These are phyloP conservation scores for Amphiura filiformis DNA, from an alignment of 35 echinoderm and acorn worm genomes.

Conservation along the genomic window DNA sequence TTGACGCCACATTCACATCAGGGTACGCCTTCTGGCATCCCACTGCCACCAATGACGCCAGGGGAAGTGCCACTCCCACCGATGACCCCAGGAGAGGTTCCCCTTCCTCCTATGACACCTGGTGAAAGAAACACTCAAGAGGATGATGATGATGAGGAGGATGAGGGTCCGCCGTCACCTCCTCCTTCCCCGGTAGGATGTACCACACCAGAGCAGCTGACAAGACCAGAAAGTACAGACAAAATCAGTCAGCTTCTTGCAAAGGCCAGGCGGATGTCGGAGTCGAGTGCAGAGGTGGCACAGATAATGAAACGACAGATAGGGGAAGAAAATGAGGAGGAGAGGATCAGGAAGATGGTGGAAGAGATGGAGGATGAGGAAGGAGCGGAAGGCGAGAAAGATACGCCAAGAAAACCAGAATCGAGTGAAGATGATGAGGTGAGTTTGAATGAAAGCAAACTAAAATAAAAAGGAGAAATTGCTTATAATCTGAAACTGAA, in stretches of 20 bases:
- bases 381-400: conserved; percentile 26
- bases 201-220: conserved; percentile 20
- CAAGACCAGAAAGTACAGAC: conserved; percentile 23
- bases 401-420: not conserved
- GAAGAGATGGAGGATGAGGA: conserved; percentile 4
- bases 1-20: conserved; percentile 5
- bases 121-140: conserved; percentile 1
- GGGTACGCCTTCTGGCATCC: not conserved
- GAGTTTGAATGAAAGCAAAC: not conserved
- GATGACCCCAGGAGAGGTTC: not conserved
- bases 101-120: not conserved
- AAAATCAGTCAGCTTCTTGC: conserved; percentile 63
- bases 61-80: conserved; percentile 47
- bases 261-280: conserved; percentile 81
- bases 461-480: too few relatives aligned
- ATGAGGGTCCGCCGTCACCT: conserved; percentile 52
- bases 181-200: conserved; percentile 56
- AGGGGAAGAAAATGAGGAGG: conserved; percentile 21
- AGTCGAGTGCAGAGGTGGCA: conserved; percentile 90
- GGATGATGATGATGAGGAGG: conserved; percentile 32
- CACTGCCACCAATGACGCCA: conserved; percentile 22
- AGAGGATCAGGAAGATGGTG: not conserved
- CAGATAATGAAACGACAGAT: conserved; percentile 63
- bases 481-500: too few relatives aligned
- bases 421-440: not conserved